A percentile compares a stretch with the other conserved stretches of the same genome.
Conservation (phyloP, 2,113 vertebrate genomes). For the Mugil cephalus region DNA sequence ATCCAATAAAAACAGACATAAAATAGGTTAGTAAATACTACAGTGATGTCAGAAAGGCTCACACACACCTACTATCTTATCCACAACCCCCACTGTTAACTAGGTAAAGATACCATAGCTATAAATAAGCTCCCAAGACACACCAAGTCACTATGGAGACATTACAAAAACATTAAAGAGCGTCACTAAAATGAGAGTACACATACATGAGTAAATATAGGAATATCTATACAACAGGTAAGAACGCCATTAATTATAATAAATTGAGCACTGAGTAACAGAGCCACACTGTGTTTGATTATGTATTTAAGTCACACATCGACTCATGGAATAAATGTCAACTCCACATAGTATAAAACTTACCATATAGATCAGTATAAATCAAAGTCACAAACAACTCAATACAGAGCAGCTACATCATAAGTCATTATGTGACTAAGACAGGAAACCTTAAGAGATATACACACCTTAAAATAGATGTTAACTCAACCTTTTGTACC, state of each 20-base stretch:
- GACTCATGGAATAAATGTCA: too few species aligned
- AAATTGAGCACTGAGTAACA: too few species aligned
- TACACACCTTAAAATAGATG: too few species aligned
- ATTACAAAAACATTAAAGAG: not conserved
- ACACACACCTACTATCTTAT: slow-evolving; percentile 20
- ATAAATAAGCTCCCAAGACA: not conserved
- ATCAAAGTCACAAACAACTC: too few species aligned
- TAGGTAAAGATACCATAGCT: not conserved
- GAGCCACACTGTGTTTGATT: too few species aligned
- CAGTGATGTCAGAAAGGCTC: not conserved
- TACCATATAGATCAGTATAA: too few species aligned
- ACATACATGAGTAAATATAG: not conserved
- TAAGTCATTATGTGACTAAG: not conserved
- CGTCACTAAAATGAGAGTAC: not conserved
- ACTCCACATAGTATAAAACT: too few species aligned
- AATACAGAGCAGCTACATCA: too few species aligned
- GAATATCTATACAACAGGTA: not conserved
- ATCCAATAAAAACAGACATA: not conserved
- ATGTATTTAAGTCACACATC: too few species aligned
- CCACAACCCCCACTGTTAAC: not conserved
- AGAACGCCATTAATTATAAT: too few species aligned
- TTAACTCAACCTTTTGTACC: too few species aligned
- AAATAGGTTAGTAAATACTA: not conserved
- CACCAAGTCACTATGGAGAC: slow-evolving; percentile 13
- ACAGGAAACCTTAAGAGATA: not conserved